Conservation (phyloP, 1,140 invertebrate genomes). For the Drosophila albomicans region DNA sequence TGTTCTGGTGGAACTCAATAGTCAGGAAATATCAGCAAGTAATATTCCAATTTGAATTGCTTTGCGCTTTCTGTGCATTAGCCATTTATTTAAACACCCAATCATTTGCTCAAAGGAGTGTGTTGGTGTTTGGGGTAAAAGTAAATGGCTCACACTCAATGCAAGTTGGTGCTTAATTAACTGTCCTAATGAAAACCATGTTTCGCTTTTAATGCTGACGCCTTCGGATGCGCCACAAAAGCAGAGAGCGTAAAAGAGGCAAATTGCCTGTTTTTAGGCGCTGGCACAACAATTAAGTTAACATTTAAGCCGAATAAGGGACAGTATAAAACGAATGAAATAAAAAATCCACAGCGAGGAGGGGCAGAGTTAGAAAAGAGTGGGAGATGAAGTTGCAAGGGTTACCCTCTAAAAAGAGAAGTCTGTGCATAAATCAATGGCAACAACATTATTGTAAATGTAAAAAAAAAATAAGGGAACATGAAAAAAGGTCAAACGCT, state of each 20-base stretch:
- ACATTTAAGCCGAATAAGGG: slow-evolving; percentile 71
- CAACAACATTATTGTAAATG: slow-evolving; percentile 77
- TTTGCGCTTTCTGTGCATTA: background rate
- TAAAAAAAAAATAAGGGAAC: slow-evolving; percentile 28
- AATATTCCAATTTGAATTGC: slow-evolving; percentile 20
- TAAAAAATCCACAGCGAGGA: slow-evolving; percentile 10
- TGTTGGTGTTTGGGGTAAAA: background rate
- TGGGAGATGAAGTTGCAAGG: slow-evolving; percentile 1
- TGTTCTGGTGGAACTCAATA: background rate
- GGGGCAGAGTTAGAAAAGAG: background rate
- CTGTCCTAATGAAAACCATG: slow-evolving; percentile 63
- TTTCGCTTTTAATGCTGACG: slow-evolving; percentile 49
- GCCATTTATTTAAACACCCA: background rate
- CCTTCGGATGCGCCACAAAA: slow-evolving; percentile 34
- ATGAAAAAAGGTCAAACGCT: slow-evolving; percentile 69
- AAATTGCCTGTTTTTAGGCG: slow-evolving; percentile 69
- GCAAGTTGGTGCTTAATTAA: slow-evolving; percentile 68
- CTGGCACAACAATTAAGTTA: slow-evolving; percentile 78
- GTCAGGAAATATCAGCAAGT: background rate
- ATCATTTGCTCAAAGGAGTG: background rate
- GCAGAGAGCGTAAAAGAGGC: slow-evolving; percentile 53
- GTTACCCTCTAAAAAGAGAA: slow-evolving; percentile 16
- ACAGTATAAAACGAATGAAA: slow-evolving; percentile 22
- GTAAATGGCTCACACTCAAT: slow-evolving; percentile 38
- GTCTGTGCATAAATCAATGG: slow-evolving; percentile 76